phyloP scores from a whole-genome alignment of 2,888 invertebrate genomes.

The Scrobipalpa costella region DNA sequence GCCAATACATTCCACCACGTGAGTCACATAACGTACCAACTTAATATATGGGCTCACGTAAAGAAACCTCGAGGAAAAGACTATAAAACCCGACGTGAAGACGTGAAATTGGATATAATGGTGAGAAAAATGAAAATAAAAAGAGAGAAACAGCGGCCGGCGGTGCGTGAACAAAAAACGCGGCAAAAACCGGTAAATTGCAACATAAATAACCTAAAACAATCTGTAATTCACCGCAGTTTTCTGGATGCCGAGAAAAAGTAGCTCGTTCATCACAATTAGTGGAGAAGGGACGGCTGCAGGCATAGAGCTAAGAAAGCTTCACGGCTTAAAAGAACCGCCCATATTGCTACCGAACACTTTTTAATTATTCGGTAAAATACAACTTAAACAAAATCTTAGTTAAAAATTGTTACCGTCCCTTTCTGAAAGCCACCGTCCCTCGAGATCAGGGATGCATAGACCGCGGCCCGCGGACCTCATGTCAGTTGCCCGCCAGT shows the following conservation, averaged over 20 bases:
- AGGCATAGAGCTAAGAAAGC: slow-evolving; percentile 1
- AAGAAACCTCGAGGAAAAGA: slow-evolving; percentile 36
- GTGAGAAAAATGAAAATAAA: slow-evolving; percentile 40
- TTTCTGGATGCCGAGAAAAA: slow-evolving; percentile 36
- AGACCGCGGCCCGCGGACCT: no score
- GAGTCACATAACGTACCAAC: slow-evolving; percentile 22
- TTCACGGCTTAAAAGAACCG: background rate
- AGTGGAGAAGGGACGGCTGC: slow-evolving; percentile 35
- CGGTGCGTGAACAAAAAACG: slow-evolving; percentile 42
- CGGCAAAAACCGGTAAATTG: slow-evolving; percentile 62
- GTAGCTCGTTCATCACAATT: slow-evolving; percentile 65
- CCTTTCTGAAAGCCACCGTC: no score
- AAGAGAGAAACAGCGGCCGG: slow-evolving; percentile 30
- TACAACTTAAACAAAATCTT: no score
- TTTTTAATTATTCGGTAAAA: background rate
- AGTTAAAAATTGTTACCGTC: no score
- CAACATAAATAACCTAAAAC: slow-evolving; percentile 65
- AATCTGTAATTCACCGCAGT: slow-evolving; percentile 60
- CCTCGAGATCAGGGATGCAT: no score
- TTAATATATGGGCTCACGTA: slow-evolving; percentile 38
- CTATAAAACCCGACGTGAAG: slow-evolving; percentile 35
- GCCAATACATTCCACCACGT: slow-evolving; percentile 7
- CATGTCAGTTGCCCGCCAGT: no score
- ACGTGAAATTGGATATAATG: slow-evolving; percentile 43
- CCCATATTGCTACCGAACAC: background rate